Percentiles rank a stretch among this genome's conserved stretches.
Conservation (phyloP, 2,888 invertebrate species). For the Eugnorisma glareosa region DNA sequence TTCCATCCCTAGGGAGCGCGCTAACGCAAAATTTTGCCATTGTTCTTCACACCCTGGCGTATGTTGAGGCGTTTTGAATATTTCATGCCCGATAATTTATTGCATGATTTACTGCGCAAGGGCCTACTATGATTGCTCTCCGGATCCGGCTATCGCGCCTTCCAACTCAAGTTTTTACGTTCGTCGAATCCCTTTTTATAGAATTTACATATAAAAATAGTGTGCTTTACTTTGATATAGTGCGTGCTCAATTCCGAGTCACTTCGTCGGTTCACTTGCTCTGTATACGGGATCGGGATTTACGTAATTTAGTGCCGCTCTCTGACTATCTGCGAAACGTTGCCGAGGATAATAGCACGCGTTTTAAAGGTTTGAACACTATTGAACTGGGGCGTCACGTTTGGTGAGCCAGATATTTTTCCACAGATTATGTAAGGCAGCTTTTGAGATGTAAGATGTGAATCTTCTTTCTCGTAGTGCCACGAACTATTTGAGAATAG, state of each 20-base stretch:
- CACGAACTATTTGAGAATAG: neutral
- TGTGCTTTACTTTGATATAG: slow-evolving; percentile 70
- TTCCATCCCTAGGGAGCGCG: slow-evolving; percentile 70
- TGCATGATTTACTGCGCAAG: slow-evolving; percentile 85
- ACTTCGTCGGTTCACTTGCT: slow-evolving; percentile 62
- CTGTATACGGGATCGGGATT: slow-evolving; percentile 51
- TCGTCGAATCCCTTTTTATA: slow-evolving; percentile 73
- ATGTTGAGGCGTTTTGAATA: slow-evolving; percentile 85
- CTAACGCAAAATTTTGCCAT: slow-evolving; percentile 77
- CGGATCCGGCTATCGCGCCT: slow-evolving; percentile 65
- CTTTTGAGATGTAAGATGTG: neutral
- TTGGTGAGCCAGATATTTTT: slow-evolving; percentile 6
- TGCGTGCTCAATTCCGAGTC: slow-evolving; percentile 63
- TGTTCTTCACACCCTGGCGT: slow-evolving; percentile 80
- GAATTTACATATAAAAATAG: slow-evolving; percentile 76
- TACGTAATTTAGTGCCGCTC: slow-evolving; percentile 54
- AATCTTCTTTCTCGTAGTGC: neutral
- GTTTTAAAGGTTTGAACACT: slow-evolving; percentile 51
- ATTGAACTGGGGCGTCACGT: slow-evolving; percentile 27
- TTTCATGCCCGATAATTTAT: slow-evolving; percentile 88
- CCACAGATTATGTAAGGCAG: slow-evolving; percentile 1
- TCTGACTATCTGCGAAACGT: slow-evolving; percentile 56
- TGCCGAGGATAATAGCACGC: slow-evolving; percentile 43
- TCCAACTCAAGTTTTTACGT: slow-evolving; percentile 70
- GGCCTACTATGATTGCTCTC: slow-evolving; percentile 75